Conservation (phyloP, 1,140 invertebrate species). For the Ostrea edulis region DNA sequence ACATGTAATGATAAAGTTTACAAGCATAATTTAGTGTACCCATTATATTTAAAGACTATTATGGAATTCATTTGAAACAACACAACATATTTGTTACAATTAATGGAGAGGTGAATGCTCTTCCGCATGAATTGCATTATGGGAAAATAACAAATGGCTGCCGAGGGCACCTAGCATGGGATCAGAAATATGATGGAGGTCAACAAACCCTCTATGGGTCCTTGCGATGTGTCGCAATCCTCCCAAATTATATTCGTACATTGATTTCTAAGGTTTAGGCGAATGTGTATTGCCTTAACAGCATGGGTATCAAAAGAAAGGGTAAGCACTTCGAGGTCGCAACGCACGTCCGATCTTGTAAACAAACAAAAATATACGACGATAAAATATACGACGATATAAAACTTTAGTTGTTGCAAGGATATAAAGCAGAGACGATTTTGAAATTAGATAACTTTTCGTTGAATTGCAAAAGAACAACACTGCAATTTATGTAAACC, state of each 20-base stretch:
- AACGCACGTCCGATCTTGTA: constrained; percentile 17
- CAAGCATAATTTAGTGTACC: neutral
- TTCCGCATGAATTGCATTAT: constrained; percentile 38
- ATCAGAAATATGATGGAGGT: constrained; percentile 48
- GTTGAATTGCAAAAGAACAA: no score
- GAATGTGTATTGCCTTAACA: constrained; percentile 49
- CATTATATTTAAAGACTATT: neutral
- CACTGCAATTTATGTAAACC: no score
- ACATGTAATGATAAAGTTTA: neutral
- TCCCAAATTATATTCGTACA: neutral
- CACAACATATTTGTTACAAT: neutral
- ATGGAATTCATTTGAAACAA: neutral
- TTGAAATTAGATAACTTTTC: no score
- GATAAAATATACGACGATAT: neutral
- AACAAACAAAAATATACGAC: neutral
- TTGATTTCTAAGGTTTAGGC: neutral
- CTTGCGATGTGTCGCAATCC: constrained; percentile 46
- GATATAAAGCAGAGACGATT: no score
- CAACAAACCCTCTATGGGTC: constrained; percentile 45
- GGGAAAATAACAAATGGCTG: constrained; percentile 56
- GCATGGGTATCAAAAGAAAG: constrained; percentile 76
- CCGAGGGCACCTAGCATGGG: constrained; percentile 57
- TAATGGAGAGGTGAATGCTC: neutral
- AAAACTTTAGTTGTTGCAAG: neutral
- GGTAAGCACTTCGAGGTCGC: constrained; percentile 61